A percentile compares a stretch with the other conserved stretches of the same genome.
These are phyloP conservation scores for Esox lucius DNA, from an alignment of 2,797 vertebrate species.

Conservation along the genomic window DNA sequence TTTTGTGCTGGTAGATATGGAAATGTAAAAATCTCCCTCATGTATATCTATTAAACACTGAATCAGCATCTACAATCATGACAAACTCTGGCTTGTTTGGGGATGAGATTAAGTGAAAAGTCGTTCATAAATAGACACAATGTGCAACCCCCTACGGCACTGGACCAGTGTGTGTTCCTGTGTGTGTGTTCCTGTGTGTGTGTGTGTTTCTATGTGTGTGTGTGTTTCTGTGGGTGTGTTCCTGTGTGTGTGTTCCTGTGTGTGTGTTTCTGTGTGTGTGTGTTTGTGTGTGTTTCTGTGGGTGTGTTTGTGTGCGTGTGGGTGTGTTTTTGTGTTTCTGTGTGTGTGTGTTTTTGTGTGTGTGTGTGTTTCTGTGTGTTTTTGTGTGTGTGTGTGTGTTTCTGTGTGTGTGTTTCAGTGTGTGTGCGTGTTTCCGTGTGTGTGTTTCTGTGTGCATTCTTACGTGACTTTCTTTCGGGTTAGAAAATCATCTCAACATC, in stretches of 20 bases:
- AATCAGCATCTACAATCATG: constrained; percentile 68
- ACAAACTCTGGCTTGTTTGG: constrained; percentile 53
- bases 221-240: constrained; percentile 54
- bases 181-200: constrained; percentile 24
- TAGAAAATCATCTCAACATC: constrained; percentile 68
- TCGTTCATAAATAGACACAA: too few species aligned
- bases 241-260: constrained; percentile 40
- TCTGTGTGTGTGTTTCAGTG: constrained; percentile 19
- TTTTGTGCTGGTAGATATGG: constrained; percentile 62
- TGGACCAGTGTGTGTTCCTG: constrained; percentile 13
- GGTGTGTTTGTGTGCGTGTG: too few species aligned
- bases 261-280: constrained; percentile 20
- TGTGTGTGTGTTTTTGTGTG: constrained; percentile 21
- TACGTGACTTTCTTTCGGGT: constrained; percentile 39
- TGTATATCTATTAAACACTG: constrained; percentile 67
- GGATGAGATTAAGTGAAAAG: too few species aligned
- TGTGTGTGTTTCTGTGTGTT: constrained; percentile 38
- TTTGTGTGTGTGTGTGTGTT: too few species aligned
- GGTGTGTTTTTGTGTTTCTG: too few species aligned
- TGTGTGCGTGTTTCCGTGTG: constrained; percentile 40
- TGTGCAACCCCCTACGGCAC: neutral
- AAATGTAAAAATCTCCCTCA: constrained; percentile 65
- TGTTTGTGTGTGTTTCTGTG: constrained; percentile 34
- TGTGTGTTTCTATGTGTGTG: constrained; percentile 38
- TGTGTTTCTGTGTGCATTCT: constrained; percentile 35